These are phyloP conservation scores for Acanthis flammea DNA, from an alignment of 2,797 vertebrate species.

Conservation along the genomic window DNA sequence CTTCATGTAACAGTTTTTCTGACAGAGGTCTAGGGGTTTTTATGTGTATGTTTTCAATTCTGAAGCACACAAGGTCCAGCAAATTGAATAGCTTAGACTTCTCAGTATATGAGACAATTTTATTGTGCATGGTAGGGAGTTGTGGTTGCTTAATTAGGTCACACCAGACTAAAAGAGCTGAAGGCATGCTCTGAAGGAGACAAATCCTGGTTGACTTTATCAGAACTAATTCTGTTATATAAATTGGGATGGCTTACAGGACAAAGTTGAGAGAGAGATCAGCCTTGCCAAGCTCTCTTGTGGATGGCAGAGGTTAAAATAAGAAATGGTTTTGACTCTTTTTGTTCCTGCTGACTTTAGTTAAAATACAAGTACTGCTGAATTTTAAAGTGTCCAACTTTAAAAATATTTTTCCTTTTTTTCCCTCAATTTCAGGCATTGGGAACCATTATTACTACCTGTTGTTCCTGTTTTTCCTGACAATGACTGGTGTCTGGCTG, in stretches of 20 bases:
- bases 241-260: background rate
- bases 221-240: background rate
- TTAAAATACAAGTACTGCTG: background rate
- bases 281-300: background rate
- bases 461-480: slow-evolving; percentile 83
- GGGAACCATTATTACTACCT: slow-evolving; percentile 92
- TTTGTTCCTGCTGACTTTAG: background rate
- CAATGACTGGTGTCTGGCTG: slow-evolving; percentile 80
- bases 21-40: background rate
- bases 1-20: background rate
- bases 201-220: background rate
- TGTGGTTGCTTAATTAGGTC: background rate
- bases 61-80: background rate
- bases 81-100: background rate
- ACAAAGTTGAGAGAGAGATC: background rate
- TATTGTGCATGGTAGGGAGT: background rate
- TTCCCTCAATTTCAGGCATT: slow-evolving; percentile 73
- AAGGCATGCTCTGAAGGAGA: background rate
- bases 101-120: background rate
- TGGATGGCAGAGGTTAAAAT: background rate
- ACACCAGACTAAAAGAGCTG: background rate
- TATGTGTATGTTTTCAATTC: background rate
- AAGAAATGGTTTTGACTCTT: background rate
- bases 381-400: background rate
- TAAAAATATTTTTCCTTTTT: background rate